These are phyloP conservation scores for Eudorcas thomsonii DNA, from an alignment of 2,113 vertebrate genomes.

Conservation along the genomic window DNA sequence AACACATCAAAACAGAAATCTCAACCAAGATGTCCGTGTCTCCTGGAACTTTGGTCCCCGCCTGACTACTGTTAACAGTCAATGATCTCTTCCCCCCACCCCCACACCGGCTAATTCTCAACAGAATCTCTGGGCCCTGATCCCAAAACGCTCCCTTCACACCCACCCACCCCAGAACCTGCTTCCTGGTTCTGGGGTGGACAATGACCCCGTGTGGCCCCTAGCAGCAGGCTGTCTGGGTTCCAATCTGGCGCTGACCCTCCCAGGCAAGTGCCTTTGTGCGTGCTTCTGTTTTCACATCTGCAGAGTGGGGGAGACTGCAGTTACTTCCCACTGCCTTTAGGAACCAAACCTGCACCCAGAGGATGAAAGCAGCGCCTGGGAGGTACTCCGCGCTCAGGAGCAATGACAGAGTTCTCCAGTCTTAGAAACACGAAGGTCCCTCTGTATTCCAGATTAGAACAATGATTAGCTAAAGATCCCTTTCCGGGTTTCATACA, in stretches of 20 bases:
- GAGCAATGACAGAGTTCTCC: neutral
- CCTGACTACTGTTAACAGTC: neutral
- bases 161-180: neutral
- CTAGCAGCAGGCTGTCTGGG: neutral
- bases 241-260: neutral
- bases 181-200: neutral
- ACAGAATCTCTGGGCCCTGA: neutral
- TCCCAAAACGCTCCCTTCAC: neutral
- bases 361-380: rapidly evolving
- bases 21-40: neutral
- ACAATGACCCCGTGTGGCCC: rapidly evolving
- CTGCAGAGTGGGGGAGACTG: neutral
- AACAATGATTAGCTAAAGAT: constrained; percentile 14
- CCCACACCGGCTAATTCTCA: too few species aligned
- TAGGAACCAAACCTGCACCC: too few species aligned
- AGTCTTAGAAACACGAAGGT: constrained; percentile 4
- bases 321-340: neutral
- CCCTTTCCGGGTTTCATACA: constrained; percentile 43
- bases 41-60: neutral
- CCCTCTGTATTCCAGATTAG: constrained; percentile 22
- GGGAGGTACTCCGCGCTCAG: neutral
- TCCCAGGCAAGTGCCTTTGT: neutral
- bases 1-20: neutral
- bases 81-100: rapidly evolving
- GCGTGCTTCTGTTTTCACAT: neutral